Evolutionary conservation across 2,797 vertebrate species (phyloP).

Genomic region (Anguilla marmorata): DNA sequence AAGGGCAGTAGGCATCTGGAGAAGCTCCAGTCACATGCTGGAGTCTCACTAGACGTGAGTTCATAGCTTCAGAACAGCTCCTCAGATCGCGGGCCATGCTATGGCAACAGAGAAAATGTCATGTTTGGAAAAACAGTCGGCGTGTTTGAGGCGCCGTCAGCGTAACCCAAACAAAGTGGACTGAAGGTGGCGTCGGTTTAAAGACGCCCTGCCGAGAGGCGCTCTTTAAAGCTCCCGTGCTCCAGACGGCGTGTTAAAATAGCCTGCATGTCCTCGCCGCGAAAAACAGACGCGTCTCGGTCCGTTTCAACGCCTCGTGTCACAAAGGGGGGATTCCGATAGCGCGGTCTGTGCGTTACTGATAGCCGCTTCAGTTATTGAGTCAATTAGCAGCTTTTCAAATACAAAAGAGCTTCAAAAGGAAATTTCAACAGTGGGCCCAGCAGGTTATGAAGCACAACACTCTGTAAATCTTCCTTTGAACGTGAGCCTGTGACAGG

Average conservation of each 20-base stretch:
- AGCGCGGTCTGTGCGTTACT: neutral
- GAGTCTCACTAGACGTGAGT: neutral
- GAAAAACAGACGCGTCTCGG: neutral
- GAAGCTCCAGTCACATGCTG: neutral
- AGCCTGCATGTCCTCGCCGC: neutral
- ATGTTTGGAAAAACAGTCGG: neutral
- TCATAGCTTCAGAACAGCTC: constrained; percentile 33
- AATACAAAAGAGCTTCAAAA: neutral
- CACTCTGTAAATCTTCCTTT: neutral
- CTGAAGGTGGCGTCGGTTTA: neutral
- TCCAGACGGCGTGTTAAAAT: neutral
- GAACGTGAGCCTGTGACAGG: neutral
- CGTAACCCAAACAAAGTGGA: neutral
- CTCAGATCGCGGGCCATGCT: neutral
- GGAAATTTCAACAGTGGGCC: neutral
- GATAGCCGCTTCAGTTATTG: neutral
- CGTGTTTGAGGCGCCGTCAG: neutral
- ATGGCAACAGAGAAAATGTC: neutral
- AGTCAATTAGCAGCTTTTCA: constrained; percentile 1
- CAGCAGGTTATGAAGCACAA: neutral
- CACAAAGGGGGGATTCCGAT: neutral
- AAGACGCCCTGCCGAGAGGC: too few relatives aligned
- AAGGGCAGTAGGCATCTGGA: neutral
- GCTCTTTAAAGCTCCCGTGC: neutral
- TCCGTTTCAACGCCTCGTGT: neutral